Percentiles rank a stretch among this genome's conserved stretches.
Evolutionary conservation across 2,113 vertebrate species (phyloP).

Genomic region (Laticauda colubrina): DNA sequence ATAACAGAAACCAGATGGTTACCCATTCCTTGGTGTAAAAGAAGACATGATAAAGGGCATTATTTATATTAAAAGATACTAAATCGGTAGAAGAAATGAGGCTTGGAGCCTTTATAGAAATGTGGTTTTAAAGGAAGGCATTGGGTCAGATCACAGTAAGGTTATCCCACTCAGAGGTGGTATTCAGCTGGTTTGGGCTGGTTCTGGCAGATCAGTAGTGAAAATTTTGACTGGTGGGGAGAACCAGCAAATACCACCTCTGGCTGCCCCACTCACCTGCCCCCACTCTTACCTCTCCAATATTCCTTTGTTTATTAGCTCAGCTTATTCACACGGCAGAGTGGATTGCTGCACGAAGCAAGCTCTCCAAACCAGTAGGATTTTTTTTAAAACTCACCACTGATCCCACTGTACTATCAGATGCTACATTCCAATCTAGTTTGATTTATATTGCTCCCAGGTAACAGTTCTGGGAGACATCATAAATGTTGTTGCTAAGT

Average conservation of each 20-base stretch:
- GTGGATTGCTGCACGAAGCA: too few species aligned
- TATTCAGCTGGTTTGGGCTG: too few species aligned
- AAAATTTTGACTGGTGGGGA: too few species aligned
- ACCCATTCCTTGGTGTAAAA: neutral
- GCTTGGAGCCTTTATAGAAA: neutral
- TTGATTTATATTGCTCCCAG: neutral
- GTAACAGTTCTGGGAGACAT: neutral
- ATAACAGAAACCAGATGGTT: neutral
- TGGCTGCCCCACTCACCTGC: too few species aligned
- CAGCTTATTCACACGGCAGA: too few species aligned
- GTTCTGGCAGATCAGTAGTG: too few species aligned
- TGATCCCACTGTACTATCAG: neutral
- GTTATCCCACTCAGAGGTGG: neutral
- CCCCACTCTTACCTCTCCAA: too few species aligned
- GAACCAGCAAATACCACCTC: too few species aligned
- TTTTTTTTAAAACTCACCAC: too few species aligned
- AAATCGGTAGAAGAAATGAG: neutral
- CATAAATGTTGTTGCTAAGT: neutral
- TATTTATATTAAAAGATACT: neutral
- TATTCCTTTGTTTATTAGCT: too few species aligned
- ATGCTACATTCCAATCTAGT: neutral
- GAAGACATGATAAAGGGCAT: neutral
- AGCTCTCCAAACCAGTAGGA: too few species aligned
- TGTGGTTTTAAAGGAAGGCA: neutral
- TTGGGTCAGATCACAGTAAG: neutral